Base-by-base conservation (phyloP, 2,113 vertebrate species). In the Planiliza haematocheilus region DNA sequence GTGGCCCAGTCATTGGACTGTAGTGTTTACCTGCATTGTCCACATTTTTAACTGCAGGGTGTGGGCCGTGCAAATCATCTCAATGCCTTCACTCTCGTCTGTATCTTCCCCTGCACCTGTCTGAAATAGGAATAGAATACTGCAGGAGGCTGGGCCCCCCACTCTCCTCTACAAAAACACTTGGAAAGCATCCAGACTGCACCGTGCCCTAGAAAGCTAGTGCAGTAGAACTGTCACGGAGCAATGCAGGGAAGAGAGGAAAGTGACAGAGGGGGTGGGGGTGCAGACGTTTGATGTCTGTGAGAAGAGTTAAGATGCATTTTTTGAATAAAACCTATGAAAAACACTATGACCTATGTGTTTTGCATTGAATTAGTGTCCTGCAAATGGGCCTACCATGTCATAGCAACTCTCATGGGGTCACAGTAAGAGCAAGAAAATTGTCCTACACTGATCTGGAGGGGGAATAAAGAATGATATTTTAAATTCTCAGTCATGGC, bases 201-300 rank as follows among this genome's bases (percentile, higher is more conserved):
- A 77, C 65, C 49, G 41, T 83, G 88, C 69, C 87, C 85, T 78
- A 88, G 82, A 92, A 91, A 91, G 79, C 80, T 62, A 76, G 78
- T 84, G 91, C 88, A 83, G 88, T 84, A 79, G 75, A 86, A 78
- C 85, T 87, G 89, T 89, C 89, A 90, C 81, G 71, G 84, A 89
- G 86, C 83, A 81, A 77, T 89, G 88, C 88, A 84, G 86, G 61
- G 66, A 72, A 72, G 82, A 83, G 83, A 79, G 76, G 66, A 67
- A 69, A 58, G 79, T 85, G 87, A 83, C 75, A 72, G 79, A n/a
- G 57, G 77, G 1, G 48, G 66, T 48, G 61, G 70, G 14, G 12
- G 41, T 14, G 41, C 41, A 42, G 41, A 13, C 6, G 41, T 42
- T 42, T 10, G 41, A 42, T 13, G 41, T 30, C 24, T 30, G 3